These are phyloP conservation scores for Ctenoplectra terminalis DNA, from an alignment of 1,140 invertebrate genomes.

Conservation along the genomic window DNA sequence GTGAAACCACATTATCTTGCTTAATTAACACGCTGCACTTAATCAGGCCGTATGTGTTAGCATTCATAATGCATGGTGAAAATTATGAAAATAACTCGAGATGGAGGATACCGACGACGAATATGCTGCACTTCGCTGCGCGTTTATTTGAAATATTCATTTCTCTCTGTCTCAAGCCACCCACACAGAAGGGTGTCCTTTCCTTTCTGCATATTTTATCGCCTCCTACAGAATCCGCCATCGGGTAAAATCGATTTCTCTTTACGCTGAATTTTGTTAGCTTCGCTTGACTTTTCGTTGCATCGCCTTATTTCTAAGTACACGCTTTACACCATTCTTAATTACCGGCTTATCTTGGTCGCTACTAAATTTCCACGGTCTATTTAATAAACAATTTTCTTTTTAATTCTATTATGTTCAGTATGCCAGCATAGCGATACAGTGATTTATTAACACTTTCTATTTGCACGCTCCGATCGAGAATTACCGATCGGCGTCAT, in stretches of 20 bases:
- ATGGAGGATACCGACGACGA: background rate
- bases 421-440: background rate
- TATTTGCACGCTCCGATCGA: background rate
- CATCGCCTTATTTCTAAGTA: too few species aligned
- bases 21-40: slow-evolving; percentile 6
- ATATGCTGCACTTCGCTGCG: background rate
- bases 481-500: background rate
- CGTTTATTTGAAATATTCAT: slow-evolving; percentile 39
- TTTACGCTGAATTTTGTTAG: background rate
- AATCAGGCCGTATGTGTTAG: background rate
- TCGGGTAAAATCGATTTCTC: slow-evolving; percentile 22
- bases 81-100: slow-evolving; percentile 24
- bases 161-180: background rate
- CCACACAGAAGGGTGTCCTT: background rate
- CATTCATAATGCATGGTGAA: background rate
- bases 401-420: too few species aligned
- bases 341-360: background rate
- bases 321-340: too few species aligned
- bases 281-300: background rate
- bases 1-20: background rate
- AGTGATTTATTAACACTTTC: background rate
- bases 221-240: background rate
- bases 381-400: too few species aligned
- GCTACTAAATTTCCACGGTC: too few species aligned
- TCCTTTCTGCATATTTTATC: slow-evolving; percentile 19